These are phyloP conservation scores for Argentina silus DNA, from an alignment of 2,797 vertebrate species.

Conservation along the genomic window DNA sequence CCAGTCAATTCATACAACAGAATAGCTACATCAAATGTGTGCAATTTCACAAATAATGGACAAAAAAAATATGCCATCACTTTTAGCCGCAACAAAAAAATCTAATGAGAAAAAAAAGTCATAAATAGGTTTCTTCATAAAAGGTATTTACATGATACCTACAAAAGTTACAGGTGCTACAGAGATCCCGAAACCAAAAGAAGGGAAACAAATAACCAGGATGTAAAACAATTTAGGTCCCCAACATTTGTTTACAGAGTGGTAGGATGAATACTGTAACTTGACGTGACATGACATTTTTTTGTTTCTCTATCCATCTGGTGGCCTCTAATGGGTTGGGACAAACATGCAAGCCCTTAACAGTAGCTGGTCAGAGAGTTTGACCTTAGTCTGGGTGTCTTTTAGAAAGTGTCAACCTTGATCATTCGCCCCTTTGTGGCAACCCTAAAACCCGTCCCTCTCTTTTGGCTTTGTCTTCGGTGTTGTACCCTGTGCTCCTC, in stretches of 20 bases:
- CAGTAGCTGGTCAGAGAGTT: slow-evolving; percentile 45
- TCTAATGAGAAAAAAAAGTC: slow-evolving; percentile 55
- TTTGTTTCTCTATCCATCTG: slow-evolving; percentile 31
- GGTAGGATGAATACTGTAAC: slow-evolving; percentile 52
- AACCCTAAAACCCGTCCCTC: slow-evolving; percentile 64
- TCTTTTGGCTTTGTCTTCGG: slow-evolving; percentile 70
- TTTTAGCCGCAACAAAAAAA: slow-evolving; percentile 42
- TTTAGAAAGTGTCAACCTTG: slow-evolving; percentile 17
- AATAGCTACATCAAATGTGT: not conserved
- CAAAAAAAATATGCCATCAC: slow-evolving; percentile 44
- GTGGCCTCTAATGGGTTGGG: slow-evolving; percentile 16
- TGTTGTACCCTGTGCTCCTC: slow-evolving; percentile 43
- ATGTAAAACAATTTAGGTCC: slow-evolving; percentile 51
- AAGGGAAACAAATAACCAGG: slow-evolving; percentile 39
- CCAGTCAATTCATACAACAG: not conserved
- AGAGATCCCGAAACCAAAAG: slow-evolving; percentile 65
- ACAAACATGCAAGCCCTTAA: slow-evolving; percentile 55
- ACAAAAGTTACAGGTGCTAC: slow-evolving; percentile 59
- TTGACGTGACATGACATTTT: slow-evolving; percentile 11
- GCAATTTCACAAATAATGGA: slow-evolving; percentile 4
- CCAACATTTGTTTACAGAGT: slow-evolving; percentile 62
- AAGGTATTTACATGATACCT: slow-evolving; percentile 64
- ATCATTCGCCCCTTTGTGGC: slow-evolving; percentile 7
- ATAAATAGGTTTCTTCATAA: slow-evolving; percentile 70
- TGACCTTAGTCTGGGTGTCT: slow-evolving; percentile 20